phyloP scores from a whole-genome alignment of 2,797 vertebrate genomes.

The Enteromius radiatus region DNA sequence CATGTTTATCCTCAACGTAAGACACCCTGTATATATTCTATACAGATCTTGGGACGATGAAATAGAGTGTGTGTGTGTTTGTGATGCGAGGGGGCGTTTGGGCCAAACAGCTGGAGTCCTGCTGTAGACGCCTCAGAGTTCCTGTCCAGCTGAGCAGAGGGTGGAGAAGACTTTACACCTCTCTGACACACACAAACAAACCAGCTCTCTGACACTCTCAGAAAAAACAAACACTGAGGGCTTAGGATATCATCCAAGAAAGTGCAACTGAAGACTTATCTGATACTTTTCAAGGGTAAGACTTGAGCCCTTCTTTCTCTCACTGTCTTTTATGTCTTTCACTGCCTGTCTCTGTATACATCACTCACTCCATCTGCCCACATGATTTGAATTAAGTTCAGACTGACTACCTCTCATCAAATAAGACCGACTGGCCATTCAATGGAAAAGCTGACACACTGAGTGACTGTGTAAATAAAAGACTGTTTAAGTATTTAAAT shows the following conservation, averaged over 20 bases:
- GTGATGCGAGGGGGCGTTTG: neutral
- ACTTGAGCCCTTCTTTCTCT: neutral
- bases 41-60: constrained; percentile 16
- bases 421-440: constrained; percentile 42
- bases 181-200: constrained; percentile 43
- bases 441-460: constrained; percentile 49
- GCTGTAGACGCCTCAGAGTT: constrained; percentile 30
- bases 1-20: neutral
- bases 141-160: constrained; percentile 35
- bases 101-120: constrained; percentile 18
- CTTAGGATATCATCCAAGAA: constrained; percentile 22
- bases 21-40: constrained; percentile 19
- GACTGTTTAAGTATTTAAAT: constrained; percentile 29
- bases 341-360: neutral
- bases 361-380: constrained; percentile 37
- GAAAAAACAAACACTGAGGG: constrained; percentile 13
- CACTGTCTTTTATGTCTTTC: neutral
- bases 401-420: constrained; percentile 52
- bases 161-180: constrained; percentile 40
- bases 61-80: constrained; percentile 16
- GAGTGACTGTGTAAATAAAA: constrained; percentile 58
- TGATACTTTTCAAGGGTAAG: neutral
- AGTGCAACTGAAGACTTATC: neutral
- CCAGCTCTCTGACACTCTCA: constrained; percentile 18
- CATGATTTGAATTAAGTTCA: constrained; percentile 54